Base-by-base conservation (phyloP, 2,797 vertebrate genomes). In the Premnoplex brunnescens region DNA sequence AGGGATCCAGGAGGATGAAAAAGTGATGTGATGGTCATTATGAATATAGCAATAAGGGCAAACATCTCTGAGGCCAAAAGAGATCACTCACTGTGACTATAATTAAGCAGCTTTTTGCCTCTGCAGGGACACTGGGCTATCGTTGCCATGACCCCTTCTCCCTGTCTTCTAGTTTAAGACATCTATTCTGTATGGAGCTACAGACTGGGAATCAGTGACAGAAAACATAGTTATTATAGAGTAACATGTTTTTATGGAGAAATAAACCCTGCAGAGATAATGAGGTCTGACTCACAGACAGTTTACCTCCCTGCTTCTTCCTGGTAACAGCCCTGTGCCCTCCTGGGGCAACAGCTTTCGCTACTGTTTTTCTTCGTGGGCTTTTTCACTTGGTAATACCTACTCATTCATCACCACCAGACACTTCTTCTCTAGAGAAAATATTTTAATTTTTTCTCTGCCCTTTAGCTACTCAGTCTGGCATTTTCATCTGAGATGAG, bases 141-240 rank as follows among this genome's bases (percentile, higher is more conserved):
- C 0, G 0, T 28, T n/a, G 44, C 1, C 6, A 56, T n/a, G 39
- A 59, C 28, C 24, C 21, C 22, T 66, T 68, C 73, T 71, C 32
- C 44, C 22, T 56, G 49, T 14, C 32, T 64, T 43, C 7, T 10
- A 10, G 16, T 52, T 71, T 36, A 30, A 37, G 8, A 64, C 13
- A 3, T 82, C 41, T 60, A 14, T 56, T 75, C 71, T 69, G 3
- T 36, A 39, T 37, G 54, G 52, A 94, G 27, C 15, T 51, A 26
- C 26, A 62, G 34, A 75, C n/a, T 34, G 55, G 24, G 56, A 63
- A 24, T 46, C n/a, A 55, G 44, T 21, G 39, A 36, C 48, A 62
- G 44, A 86, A 85, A 66, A 44, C 24, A 73, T 5, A 46, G 16
- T 21, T 66, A 62, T 30, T 66, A 46, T 17, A 73, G 17, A 37